A percentile compares a stretch with the other conserved stretches of the same genome.
phyloP scores from a whole-genome alignment of 2,113 vertebrate genomes.

The Pseudorasbora parva region DNA sequence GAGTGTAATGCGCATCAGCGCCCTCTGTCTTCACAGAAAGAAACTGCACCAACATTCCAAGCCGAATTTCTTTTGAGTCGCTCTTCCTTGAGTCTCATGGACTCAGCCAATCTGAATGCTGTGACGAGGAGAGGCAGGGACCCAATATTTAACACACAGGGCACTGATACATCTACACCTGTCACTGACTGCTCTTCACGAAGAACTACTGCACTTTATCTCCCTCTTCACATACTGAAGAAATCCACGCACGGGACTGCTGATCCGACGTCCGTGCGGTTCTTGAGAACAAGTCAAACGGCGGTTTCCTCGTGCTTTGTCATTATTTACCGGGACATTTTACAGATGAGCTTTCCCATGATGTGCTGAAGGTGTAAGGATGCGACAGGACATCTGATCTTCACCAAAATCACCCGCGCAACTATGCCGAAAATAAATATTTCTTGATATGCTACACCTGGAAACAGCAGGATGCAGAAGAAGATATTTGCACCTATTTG shows the following conservation, averaged over 20 bases:
- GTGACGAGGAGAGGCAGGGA: conserved; percentile 92
- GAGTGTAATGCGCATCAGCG: conserved; percentile 63
- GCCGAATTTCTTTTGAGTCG: conserved; percentile 24
- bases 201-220: conserved; percentile 24
- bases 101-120: conserved; percentile 90
- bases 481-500: conserved; percentile 48
- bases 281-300: not conserved
- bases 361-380: conserved; percentile 9
- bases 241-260: conserved; percentile 12
- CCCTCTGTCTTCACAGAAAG: conserved; percentile 72
- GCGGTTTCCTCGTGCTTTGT: not conserved
- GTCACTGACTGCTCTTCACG: conserved; percentile 54
- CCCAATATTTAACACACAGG: conserved; percentile 86
- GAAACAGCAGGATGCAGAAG: conserved; percentile 58
- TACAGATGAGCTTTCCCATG: conserved; percentile 6
- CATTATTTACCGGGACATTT: conserved; percentile 15
- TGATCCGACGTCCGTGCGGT: not conserved
- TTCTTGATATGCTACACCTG: not conserved
- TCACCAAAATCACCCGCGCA: not conserved
- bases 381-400: conserved; percentile 12
- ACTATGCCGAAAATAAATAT: conserved; percentile 16
- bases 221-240: conserved; percentile 11
- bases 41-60: conserved; percentile 67
- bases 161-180: conserved; percentile 70
- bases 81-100: conserved; percentile 76